Evolutionary conservation across 1,140 invertebrate species (phyloP).

Genomic region (Dysdera silvatica): DNA sequence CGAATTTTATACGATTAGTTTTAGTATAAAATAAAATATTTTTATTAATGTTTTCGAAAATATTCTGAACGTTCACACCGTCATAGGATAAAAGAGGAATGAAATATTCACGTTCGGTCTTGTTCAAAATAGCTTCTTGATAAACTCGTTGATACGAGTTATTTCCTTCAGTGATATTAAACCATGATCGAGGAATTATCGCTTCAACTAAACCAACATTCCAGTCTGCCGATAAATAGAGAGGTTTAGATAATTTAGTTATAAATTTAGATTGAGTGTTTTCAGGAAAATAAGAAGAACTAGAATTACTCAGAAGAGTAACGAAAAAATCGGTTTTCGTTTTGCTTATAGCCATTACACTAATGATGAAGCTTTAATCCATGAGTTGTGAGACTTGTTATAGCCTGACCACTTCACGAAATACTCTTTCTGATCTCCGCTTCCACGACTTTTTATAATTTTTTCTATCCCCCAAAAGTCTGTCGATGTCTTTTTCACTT

Average conservation of each 20-base stretch:
- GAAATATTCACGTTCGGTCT: background rate
- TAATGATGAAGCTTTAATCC: constrained; percentile 4
- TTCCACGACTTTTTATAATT: background rate
- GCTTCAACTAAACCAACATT: constrained; percentile 6
- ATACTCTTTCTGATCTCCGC: constrained; percentile 1
- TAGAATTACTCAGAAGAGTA: background rate
- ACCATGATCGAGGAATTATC: constrained; percentile 5
- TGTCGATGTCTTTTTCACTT: background rate
- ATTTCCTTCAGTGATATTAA: constrained; percentile 1
- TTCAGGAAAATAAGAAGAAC: background rate
- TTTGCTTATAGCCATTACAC: no score
- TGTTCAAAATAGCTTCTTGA: background rate
- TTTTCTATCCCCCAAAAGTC: constrained; percentile 9
- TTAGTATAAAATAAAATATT: no score
- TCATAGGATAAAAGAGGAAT: background rate
- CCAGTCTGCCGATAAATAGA: background rate
- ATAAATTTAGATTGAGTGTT: background rate
- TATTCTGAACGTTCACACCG: background rate
- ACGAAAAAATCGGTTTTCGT: constrained; percentile 2
- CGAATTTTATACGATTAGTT: background rate
- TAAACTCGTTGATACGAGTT: background rate
- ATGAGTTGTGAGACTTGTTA: background rate
- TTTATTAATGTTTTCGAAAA: background rate
- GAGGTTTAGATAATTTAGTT: background rate
- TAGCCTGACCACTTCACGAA: constrained; percentile 20